Base-by-base conservation (phyloP, 2,888 invertebrate species). In the Pristionchus mayeri region DNA sequence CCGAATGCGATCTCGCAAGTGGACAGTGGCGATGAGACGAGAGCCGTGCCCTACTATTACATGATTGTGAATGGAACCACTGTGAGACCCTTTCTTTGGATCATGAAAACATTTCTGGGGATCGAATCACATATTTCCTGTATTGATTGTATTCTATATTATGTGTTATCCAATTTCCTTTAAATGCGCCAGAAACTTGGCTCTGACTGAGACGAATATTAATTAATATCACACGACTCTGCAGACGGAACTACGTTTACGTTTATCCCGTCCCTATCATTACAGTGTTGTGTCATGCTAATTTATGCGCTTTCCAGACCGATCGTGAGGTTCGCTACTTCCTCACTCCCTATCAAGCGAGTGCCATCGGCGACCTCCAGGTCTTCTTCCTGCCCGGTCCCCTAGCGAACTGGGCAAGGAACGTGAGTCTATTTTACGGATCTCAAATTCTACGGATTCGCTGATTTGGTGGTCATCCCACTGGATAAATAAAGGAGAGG, bases 341-440 rank as follows among this genome's bases (percentile, higher is more conserved):
- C 30, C 48, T 82, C 30, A 63, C 81, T 6, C 81, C 81, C 18
- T 82, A 63, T 40, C 81, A 82, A 63, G 63, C 48, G 48, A 82
- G 57, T 30, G 48, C 81, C 3, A 63, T 82, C 0, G 63, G 60
- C 27, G 81, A 82, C n/a, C 60, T 82, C 48, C n/a, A 30, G 27
- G 54, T 82, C 9, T 82, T 63, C 63, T 82, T 82, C 81, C 81
- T 82, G 9, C 81, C 81, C 7, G 81, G 81, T 0, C 81, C 81
- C 4, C 63, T 82, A 0, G 63, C 81, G 0, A 82, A 82, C 9
- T 82, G 81, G 81, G 81, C 81, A 6, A 60, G 81, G 40, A 82
- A 82, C 24, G 81, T 82, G 30, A 30, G 40, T 34, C n/a, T 44
- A 44, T 44, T 44, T 11, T 57, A 37, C 37, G 4, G 37, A 34